Conservation (phyloP, 2,113 vertebrate genomes). For the Microcebus lehilahytsara region DNA sequence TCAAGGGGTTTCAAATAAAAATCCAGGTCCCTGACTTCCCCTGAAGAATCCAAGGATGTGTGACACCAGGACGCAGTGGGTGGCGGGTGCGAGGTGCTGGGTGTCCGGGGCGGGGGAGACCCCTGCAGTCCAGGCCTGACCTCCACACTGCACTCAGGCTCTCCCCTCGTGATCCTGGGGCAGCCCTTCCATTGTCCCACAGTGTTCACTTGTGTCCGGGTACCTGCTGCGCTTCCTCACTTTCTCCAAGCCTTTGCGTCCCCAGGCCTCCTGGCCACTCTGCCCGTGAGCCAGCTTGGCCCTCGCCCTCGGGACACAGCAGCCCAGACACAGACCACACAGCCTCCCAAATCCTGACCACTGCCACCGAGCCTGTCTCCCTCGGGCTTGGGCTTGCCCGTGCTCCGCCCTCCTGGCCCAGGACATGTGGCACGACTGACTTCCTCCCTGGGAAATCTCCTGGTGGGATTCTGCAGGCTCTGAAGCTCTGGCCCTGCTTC, state of each 20-base stretch:
- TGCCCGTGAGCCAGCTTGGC: neutral
- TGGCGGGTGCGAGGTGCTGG: too few relatives aligned
- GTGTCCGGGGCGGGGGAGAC: too few relatives aligned
- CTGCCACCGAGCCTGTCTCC: neutral
- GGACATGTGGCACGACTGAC: neutral
- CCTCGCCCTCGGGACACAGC: neutral
- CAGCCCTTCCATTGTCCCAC: accelerated
- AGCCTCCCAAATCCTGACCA: neutral
- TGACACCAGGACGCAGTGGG: too few relatives aligned
- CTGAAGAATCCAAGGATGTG: neutral
- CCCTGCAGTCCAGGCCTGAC: neutral
- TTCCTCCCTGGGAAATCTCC: neutral
- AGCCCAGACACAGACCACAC: neutral
- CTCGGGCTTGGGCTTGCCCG: neutral
- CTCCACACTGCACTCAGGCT: neutral
- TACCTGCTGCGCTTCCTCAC: neutral
- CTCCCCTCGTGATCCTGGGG: neutral
- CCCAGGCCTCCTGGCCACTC: neutral
- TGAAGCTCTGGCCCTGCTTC: neutral
- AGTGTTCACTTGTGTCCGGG: neutral
- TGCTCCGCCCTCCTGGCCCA: neutral
- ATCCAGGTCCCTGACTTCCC: neutral
- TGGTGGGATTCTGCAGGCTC: too few relatives aligned
- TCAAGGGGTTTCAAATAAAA: neutral
- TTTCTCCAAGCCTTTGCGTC: neutral